Evolutionary conservation across 2,888 invertebrate species (phyloP).

Genomic region (Eristalis arbustorum): DNA sequence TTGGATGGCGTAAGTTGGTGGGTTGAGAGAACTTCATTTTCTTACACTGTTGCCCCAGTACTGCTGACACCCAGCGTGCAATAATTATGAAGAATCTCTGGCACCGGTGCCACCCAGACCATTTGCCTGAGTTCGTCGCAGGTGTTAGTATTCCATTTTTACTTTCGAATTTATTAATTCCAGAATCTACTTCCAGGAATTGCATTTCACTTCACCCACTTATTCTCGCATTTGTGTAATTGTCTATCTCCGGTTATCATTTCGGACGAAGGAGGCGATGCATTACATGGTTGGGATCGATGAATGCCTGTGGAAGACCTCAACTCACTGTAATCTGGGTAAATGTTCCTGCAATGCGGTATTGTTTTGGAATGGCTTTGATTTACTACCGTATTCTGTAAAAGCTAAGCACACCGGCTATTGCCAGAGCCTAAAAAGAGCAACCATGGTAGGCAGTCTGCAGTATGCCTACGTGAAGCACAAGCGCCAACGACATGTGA

Average conservation of each 20-base stretch:
- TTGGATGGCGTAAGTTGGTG: constrained; percentile 33
- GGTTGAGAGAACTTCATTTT: neutral
- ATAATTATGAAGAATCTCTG: neutral
- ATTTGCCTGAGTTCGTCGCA: neutral
- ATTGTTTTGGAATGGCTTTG: no score
- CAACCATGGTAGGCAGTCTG: no score
- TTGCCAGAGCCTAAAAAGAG: no score
- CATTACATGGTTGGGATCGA: neutral
- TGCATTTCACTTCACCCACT: constrained; percentile 9
- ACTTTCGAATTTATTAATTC: constrained; percentile 6
- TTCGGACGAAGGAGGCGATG: neutral
- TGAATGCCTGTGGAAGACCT: no score
- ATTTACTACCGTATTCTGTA: no score
- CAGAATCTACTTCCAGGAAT: neutral
- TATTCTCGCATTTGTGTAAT: neutral
- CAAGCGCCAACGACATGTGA: no score
- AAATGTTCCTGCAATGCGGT: no score
- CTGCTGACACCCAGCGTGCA: neutral
- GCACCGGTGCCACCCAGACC: neutral
- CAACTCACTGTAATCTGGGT: no score
- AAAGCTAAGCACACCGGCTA: no score
- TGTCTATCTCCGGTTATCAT: neutral
- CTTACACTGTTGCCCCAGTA: neutral
- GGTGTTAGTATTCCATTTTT: constrained; percentile 5
- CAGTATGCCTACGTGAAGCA: no score